These are phyloP conservation scores for Muscicapa comitata DNA, from an alignment of 2,797 vertebrate species.

Conservation along the genomic window DNA sequence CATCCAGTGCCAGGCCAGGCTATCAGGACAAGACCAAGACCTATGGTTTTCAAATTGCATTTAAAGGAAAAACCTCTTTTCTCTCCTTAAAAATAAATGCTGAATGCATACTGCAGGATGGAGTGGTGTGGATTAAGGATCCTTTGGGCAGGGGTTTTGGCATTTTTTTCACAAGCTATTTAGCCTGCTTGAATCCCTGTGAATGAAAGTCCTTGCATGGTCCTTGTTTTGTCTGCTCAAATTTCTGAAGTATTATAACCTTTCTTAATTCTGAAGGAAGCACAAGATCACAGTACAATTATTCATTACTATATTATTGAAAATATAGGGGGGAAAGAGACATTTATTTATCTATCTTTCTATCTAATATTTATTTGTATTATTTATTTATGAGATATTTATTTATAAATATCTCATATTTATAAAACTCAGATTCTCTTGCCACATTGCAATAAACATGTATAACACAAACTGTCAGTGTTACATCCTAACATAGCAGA, in stretches of 20 bases:
- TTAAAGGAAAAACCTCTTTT: background rate
- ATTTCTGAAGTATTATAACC: background rate
- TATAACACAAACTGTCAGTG: background rate
- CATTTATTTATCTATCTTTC: too few relatives aligned
- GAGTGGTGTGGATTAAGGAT: background rate
- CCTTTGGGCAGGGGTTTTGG: rapidly evolving
- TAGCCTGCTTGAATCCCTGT: background rate
- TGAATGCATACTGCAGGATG: background rate
- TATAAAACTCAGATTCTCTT: background rate
- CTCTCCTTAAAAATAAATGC: background rate
- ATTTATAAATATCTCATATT: background rate
- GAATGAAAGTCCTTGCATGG: background rate
- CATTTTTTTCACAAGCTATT: background rate
- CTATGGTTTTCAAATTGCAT: background rate
- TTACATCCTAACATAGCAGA: background rate
- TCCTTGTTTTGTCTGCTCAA: background rate
- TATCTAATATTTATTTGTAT: too few relatives aligned
- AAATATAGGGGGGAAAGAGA: background rate
- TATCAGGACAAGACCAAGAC: background rate
- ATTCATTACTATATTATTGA: background rate
- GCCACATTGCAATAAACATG: background rate
- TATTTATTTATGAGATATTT: too few relatives aligned
- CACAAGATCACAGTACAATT: background rate
- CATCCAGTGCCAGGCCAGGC: background rate
- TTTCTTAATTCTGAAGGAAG: background rate